Base-by-base conservation (phyloP, 2,113 vertebrate species). In the Platycercus adscitus region DNA sequence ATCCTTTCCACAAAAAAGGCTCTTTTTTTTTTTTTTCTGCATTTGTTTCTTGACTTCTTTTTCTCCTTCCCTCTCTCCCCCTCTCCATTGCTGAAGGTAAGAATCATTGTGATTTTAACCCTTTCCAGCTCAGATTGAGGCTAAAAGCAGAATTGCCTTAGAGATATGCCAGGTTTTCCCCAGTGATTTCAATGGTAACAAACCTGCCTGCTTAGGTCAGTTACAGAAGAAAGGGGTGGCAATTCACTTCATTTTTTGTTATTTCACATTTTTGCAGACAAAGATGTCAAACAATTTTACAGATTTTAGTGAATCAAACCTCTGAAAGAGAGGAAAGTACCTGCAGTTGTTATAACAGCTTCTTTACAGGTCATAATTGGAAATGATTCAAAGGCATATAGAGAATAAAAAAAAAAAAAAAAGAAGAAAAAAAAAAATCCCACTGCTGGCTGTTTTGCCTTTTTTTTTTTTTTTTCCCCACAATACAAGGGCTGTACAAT, bases 81-180 rank as follows among this genome's bases (percentile, higher is more conserved):
- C 8, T 76, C 35, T 44, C 37, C 19, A 28, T 73, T 96, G 95
- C 89, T 55, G 20, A 87, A 92, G 84, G 81, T 81, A 80, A 71
- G 73, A 61, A 21, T 94, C 83, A 16, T 43, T 16, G 20, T 72
- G 86, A 93, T 94, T 84, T 97, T 82, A 90, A 95, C 88, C 53
- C 41, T 31, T 92, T 76, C 26, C 41, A 69, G 53, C 63, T 86
- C 61, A 77, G 43, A 85, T 35, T 8, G 55, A 84, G 44, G 28
- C 12, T 72, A 72, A 92, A 81, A 53, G 7, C 28, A 61, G 11
- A 82, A 84, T 0, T 44, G 21, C 12, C 29, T 88, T 46, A 21
- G 29, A 69, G 29, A 86, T 33, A 6, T 37, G 18, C 23, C 29
- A 79, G 14, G 7, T 35, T 68, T 43, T 23, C 20, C 23, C 12